These are phyloP conservation scores for Reticulitermes speratus DNA, from an alignment of 1,140 invertebrate genomes.

Conservation along the genomic window DNA sequence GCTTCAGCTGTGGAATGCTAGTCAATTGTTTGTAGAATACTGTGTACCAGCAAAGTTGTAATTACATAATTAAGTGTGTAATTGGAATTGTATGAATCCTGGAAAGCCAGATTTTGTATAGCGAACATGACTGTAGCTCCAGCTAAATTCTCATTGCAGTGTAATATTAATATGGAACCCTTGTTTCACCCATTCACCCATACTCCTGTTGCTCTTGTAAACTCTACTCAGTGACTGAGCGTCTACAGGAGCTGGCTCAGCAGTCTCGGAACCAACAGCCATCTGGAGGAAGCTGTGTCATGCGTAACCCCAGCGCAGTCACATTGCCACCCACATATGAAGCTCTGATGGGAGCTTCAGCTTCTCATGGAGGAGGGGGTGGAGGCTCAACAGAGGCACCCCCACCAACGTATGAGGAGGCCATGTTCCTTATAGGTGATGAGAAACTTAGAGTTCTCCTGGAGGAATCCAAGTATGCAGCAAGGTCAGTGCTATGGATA, in stretches of 20 bases:
- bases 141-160: no score
- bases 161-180: no score
- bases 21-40: no score
- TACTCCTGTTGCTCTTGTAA: neutral
- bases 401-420: constrained; percentile 61
- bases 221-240: constrained; percentile 13
- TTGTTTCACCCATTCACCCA: no score
- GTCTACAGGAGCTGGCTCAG: constrained; percentile 53
- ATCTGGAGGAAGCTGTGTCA: constrained; percentile 43
- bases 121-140: no score
- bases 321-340: constrained; percentile 60
- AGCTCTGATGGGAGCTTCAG: constrained; percentile 51
- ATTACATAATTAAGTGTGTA: no score
- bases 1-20: no score
- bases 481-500: constrained; percentile 9
- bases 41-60: no score
- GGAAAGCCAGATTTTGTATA: no score
- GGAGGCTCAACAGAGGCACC: constrained; percentile 46
- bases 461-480: constrained; percentile 27
- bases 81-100: no score
- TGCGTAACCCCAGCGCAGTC: constrained; percentile 53
- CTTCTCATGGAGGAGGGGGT: constrained; percentile 34
- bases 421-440: constrained; percentile 56
- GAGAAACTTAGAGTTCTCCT: constrained; percentile 43
- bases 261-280: constrained; percentile 43